These are phyloP conservation scores for Drosophila auraria DNA, from an alignment of 1,140 invertebrate genomes.

Conservation along the genomic window DNA sequence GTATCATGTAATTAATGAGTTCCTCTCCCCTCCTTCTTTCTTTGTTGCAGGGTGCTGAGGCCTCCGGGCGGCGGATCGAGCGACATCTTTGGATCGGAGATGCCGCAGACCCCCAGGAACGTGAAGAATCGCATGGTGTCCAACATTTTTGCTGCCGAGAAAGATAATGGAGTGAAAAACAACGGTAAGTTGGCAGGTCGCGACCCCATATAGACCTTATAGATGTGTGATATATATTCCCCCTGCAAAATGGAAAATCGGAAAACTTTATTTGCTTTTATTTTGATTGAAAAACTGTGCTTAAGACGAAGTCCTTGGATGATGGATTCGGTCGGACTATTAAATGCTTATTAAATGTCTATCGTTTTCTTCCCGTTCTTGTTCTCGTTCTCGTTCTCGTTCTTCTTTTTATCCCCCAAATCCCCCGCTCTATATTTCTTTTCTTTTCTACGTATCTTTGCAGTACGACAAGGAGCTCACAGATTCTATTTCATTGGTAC, in stretches of 20 bases:
- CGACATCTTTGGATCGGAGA: conserved; percentile 86
- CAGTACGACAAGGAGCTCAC: conserved; percentile 85
- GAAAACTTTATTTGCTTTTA: conserved; percentile 23
- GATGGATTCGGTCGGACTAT: conserved; percentile 14
- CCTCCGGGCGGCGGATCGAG: conserved; percentile 87
- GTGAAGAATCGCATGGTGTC: conserved; percentile 84
- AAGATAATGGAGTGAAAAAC: conserved; percentile 76
- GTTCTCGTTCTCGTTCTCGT: conserved; percentile 42
- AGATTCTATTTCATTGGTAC: conserved; percentile 85
- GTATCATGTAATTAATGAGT: conserved; percentile 41
- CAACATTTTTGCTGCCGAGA: conserved; percentile 82
- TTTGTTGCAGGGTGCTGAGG: conserved; percentile 86
- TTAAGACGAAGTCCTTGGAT: conserved; percentile 15
- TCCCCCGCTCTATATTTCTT: conserved; percentile 55
- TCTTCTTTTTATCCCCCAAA: conserved; percentile 33
- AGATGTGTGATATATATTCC: conserved; percentile 4
- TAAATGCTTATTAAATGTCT: conserved; percentile 49
- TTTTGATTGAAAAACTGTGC: conserved; percentile 20
- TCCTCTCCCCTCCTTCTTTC: conserved; percentile 24
- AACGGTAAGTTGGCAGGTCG: conserved; percentile 66
- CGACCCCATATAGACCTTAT: not conserved
- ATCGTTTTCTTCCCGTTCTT: conserved; percentile 48
- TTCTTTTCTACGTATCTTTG: conserved; percentile 77
- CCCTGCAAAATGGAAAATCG: conserved; percentile 9
- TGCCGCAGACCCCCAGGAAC: conserved; percentile 78